A percentile compares a stretch with the other conserved stretches of the same genome.
phyloP scores from a whole-genome alignment of 2,113 vertebrate genomes.

The Nansenia antarctica region DNA sequence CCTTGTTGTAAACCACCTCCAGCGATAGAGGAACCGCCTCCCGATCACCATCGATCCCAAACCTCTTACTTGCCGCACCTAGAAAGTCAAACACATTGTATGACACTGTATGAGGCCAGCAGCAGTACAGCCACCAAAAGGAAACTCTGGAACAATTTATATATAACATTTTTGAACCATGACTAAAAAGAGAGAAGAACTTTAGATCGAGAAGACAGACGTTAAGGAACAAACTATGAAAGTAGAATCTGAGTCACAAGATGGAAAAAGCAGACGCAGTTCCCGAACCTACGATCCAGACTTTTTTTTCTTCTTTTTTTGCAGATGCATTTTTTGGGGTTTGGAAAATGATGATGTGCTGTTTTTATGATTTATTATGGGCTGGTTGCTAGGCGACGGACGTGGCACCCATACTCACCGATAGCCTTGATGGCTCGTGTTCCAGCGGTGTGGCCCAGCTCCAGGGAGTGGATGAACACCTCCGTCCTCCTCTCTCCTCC shows the following conservation, averaged over 20 bases:
- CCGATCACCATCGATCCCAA: slow-evolving; percentile 93
- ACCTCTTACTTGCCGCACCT: slow-evolving; percentile 92
- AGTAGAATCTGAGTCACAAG: slow-evolving; percentile 43
- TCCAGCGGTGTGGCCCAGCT: slow-evolving; percentile 90
- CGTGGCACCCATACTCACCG: slow-evolving; percentile 69
- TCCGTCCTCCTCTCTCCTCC: slow-evolving; percentile 86
- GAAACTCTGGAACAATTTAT: no score
- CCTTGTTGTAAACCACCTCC: slow-evolving; percentile 91
- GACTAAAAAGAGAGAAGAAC: slow-evolving; percentile 34
- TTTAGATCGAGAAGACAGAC: slow-evolving; percentile 19
- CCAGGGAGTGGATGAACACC: slow-evolving; percentile 93
- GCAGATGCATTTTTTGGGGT: slow-evolving; percentile 12
- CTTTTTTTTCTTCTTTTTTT: slow-evolving; percentile 8
- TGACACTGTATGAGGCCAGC: no score
- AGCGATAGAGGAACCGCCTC: slow-evolving; percentile 92
- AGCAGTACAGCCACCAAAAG: neutral
- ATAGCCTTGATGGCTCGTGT: slow-evolving; percentile 92
- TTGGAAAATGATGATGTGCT: slow-evolving; percentile 19
- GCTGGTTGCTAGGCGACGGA: slow-evolving; percentile 11
- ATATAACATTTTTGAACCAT: neutral
- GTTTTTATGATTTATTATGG: slow-evolving; percentile 6
- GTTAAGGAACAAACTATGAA: slow-evolving; percentile 40
- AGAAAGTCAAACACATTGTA: slow-evolving; percentile 14
- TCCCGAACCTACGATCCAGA: slow-evolving; percentile 16
- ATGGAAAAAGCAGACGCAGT: slow-evolving; percentile 39